Evolutionary conservation across 2,113 vertebrate genomes (phyloP).

Genomic region (Hemiscyllium ocellatum): DNA sequence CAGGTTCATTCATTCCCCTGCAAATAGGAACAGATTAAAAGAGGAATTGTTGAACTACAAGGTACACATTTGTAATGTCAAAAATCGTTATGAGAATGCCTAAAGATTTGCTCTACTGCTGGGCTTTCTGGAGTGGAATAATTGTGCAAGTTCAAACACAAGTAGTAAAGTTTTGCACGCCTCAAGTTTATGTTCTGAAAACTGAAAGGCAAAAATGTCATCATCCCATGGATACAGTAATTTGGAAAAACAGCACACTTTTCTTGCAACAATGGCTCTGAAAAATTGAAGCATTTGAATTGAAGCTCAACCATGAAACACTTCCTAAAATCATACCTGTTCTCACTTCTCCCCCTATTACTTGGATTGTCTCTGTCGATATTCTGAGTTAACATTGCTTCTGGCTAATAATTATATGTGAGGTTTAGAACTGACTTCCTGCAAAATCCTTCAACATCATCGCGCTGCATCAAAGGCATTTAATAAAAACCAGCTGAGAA

Average conservation of each 20-base stretch:
- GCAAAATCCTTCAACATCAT: not conserved
- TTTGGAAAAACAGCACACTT: not conserved
- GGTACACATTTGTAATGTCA: not conserved
- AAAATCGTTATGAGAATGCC: not conserved
- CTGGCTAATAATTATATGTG: not conserved
- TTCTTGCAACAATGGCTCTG: not conserved
- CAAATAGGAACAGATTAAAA: not conserved
- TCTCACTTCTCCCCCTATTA: not conserved
- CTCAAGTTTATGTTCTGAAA: not conserved
- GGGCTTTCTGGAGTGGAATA: not conserved
- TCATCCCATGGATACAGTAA: not conserved
- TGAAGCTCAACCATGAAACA: not conserved
- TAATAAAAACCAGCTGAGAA: not conserved
- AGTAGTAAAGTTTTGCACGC: not conserved
- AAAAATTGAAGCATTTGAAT: not conserved
- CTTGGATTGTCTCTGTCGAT: not conserved
- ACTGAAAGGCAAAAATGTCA: not conserved
- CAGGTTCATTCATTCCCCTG: not conserved
- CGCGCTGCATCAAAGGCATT: not conserved
- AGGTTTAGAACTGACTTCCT: not conserved
- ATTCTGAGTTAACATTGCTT: not conserved
- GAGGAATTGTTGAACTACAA: not conserved
- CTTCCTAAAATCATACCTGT: not conserved
- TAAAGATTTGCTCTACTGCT: not conserved
- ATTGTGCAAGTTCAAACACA: not conserved